These are phyloP conservation scores for Corticium candelabrum DNA, from an alignment of 37 sponge, comb jelly and placozoan genomes.

Conservation along the genomic window DNA sequence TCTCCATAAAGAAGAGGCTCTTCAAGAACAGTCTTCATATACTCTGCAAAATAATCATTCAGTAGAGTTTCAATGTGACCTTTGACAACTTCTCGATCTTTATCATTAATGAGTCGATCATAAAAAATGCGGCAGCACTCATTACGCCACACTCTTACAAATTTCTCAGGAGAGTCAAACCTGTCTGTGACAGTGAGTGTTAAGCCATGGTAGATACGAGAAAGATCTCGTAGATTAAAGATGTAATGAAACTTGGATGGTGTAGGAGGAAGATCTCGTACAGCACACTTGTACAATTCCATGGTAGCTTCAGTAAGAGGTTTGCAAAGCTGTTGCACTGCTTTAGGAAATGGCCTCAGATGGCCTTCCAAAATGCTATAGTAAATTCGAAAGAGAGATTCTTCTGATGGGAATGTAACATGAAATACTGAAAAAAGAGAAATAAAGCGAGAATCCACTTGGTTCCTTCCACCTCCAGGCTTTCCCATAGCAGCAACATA, in stretches of 20 bases:
- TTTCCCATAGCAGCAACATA: slow-evolving; percentile 99
- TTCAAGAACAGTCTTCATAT: slow-evolving; percentile 47
- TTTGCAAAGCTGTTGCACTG: slow-evolving; percentile 58
- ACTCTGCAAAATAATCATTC: slow-evolving; percentile 49
- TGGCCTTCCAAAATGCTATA: slow-evolving; percentile 84
- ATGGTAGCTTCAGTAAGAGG: slow-evolving; percentile 75
- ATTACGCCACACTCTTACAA: slow-evolving; percentile 93
- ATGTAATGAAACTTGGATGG: slow-evolving; percentile 99
- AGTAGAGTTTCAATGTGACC: slow-evolving; percentile 64
- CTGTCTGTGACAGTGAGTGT: slow-evolving; percentile 68
- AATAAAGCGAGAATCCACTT: slow-evolving; percentile 89
- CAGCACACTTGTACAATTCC: slow-evolving; percentile 76
- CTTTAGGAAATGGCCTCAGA: slow-evolving; percentile 72
- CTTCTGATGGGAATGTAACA: slow-evolving; percentile 87
- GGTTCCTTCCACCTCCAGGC: slow-evolving; percentile 96
- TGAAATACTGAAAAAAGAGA: slow-evolving; percentile 92
- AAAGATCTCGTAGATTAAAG: slow-evolving; percentile 94
- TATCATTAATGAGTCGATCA: slow-evolving; percentile 78
- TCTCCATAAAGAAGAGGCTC: slow-evolving; percentile 93
- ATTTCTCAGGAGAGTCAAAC: slow-evolving; percentile 27
- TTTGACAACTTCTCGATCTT: slow-evolving; percentile 47
- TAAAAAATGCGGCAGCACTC: slow-evolving; percentile 93
- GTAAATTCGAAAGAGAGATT: slow-evolving; percentile 87
- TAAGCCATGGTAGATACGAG: slow-evolving; percentile 95
- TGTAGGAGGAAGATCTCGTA: slow-evolving; percentile 90